phyloP scores from a whole-genome alignment of 92 coral and sea anemone genomes.

The Umimayanthus kanabou region DNA sequence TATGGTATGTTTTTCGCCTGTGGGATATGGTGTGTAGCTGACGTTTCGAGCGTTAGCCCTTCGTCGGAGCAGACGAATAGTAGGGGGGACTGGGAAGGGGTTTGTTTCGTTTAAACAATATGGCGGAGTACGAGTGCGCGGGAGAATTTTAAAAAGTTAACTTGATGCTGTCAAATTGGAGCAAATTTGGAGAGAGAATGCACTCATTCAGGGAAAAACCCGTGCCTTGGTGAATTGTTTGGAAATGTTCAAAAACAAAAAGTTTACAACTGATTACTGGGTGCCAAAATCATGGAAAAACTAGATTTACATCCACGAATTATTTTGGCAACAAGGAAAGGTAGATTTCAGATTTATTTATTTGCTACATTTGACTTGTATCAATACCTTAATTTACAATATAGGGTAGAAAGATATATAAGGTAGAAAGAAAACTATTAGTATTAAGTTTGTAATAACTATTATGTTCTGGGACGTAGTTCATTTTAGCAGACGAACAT shows the following conservation, averaged over 20 bases:
- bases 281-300: conserved; percentile 58
- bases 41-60: too few species aligned
- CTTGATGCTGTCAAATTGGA: not conserved
- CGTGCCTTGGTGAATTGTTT: not conserved
- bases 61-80: too few species aligned
- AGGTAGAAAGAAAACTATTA: too few species aligned
- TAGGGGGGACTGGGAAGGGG: not conserved
- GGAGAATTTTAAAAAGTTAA: not conserved
- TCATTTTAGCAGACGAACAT: not conserved
- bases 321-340: conserved; percentile 75
- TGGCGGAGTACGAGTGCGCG: not conserved
- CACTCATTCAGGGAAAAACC: too few species aligned
- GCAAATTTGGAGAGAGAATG: too few species aligned
- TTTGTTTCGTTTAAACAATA: not conserved
- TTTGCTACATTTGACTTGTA: too few species aligned
- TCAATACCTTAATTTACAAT: too few species aligned
- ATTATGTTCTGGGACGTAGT: too few species aligned
- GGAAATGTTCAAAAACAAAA: not conserved
- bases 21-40: too few species aligned
- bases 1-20: too few species aligned
- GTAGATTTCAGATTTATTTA: conserved; percentile 36
- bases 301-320: conserved; percentile 85
- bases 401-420: too few species aligned
- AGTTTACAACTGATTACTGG: not conserved
- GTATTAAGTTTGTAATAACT: too few species aligned